Conservation (phyloP, 2,888 invertebrate species). For the Epinotia demarniana region DNA sequence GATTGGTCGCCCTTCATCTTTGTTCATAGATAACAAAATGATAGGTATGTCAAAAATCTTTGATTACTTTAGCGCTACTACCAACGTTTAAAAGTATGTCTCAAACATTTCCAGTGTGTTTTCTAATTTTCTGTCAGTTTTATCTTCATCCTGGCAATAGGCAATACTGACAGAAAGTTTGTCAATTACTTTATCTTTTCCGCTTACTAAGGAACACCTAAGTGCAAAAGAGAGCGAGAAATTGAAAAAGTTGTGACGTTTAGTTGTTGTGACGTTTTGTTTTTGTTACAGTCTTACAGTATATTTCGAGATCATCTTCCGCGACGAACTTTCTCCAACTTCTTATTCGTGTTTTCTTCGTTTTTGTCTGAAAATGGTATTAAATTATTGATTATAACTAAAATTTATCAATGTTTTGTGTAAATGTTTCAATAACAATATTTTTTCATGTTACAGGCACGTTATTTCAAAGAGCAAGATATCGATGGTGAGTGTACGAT, state of each 20-base stretch:
- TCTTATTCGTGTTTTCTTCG: slow-evolving; percentile 1
- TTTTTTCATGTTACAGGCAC: slow-evolving; percentile 87
- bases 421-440: neutral
- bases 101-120: neutral
- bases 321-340: slow-evolving; percentile 33
- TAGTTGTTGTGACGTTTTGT: slow-evolving; percentile 10
- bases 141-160: slow-evolving; percentile 11
- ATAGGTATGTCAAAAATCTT: slow-evolving; percentile 1
- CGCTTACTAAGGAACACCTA: neutral
- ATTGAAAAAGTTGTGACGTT: slow-evolving; percentile 21
- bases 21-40: slow-evolving; percentile 28
- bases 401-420: neutral
- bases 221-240: neutral
- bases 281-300: neutral
- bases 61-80: neutral
- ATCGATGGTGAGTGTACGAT: slow-evolving; percentile 91
- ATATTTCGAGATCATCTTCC: neutral
- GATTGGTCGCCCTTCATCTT: slow-evolving; percentile 64
- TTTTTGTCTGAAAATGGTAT: slow-evolving; percentile 34
- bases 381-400: neutral
- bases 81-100: neutral
- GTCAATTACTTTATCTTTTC: slow-evolving; percentile 26
- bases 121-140: neutral
- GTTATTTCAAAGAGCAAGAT: slow-evolving; percentile 97
- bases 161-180: slow-evolving; percentile 30